A percentile compares a stretch with the other conserved stretches of the same genome.
Evolutionary conservation across 1,140 invertebrate species (phyloP).

Genomic region (Geopemphigus sp.): DNA sequence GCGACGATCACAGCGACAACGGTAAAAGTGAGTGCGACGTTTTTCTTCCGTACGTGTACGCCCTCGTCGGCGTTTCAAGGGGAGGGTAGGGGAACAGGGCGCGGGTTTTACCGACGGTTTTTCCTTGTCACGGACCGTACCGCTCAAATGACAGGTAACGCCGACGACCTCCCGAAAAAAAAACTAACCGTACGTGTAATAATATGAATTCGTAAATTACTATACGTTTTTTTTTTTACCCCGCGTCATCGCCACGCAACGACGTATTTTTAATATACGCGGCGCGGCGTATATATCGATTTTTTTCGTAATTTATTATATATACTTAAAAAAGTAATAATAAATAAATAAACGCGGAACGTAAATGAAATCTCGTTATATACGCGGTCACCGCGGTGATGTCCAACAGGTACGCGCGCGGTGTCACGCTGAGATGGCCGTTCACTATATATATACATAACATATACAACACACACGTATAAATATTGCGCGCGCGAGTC

Average conservation of each 20-base stretch:
- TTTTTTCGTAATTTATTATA: slow-evolving; percentile 35
- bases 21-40: neutral
- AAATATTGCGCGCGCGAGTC: neutral
- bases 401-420: neutral
- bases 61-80: no score
- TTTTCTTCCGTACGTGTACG: neutral
- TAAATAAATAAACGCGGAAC: neutral
- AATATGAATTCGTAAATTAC: slow-evolving; percentile 12
- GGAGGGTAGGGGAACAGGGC: no score
- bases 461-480: no score
- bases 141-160: no score
- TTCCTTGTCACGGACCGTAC: no score
- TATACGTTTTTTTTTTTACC: neutral
- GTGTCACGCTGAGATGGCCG: slow-evolving; percentile 9
- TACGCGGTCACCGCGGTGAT: neutral
- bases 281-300: slow-evolving; percentile 9
- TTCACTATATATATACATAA: neutral
- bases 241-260: neutral
- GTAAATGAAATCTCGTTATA: slow-evolving; percentile 17
- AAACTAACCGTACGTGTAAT: no score
- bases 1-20: neutral
- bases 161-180: no score
- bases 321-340: neutral
- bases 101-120: neutral
- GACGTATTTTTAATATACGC: neutral